Percentiles rank a stretch among this genome's conserved stretches.
Conservation (phyloP, 2,113 vertebrate species). For the Collichthys lucidus region DNA sequence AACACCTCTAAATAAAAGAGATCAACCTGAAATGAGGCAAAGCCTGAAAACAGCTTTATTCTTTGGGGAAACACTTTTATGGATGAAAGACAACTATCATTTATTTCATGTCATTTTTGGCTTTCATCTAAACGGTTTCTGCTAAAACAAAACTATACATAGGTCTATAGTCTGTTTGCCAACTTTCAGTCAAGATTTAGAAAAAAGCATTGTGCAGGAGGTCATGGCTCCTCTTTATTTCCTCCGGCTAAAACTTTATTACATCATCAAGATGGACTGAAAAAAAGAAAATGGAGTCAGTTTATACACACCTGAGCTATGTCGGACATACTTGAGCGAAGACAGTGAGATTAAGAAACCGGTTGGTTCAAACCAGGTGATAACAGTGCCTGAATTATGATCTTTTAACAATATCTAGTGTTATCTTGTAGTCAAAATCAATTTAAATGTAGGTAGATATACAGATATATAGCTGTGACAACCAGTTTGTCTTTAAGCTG, state of each 20-base stretch:
- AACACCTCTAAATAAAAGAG: neutral
- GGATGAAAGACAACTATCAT: neutral
- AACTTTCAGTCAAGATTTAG: neutral
- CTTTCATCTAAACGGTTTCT: neutral
- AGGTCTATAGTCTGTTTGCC: neutral
- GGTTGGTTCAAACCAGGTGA: neutral
- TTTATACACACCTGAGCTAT: too few species aligned
- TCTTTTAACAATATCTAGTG: neutral
- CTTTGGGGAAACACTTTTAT: neutral
- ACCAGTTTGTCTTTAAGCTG: slow-evolving; percentile 15
- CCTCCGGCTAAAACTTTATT: neutral
- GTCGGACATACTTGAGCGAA: neutral
- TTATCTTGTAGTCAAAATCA: neutral
- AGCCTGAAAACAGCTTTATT: neutral
- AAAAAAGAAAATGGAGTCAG: neutral
- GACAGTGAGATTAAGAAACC: neutral
- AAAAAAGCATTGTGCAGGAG: neutral
- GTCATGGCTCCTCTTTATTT: neutral
- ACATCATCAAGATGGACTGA: neutral
- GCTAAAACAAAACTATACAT: neutral
- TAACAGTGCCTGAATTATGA: neutral
- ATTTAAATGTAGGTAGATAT: neutral
- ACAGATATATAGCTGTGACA: neutral
- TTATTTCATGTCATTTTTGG: neutral
- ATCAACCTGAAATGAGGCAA: neutral